Evolutionary conservation across 2,797 vertebrate genomes (phyloP), one percentile per base, ranked within the genome.

Genomic region (Phrynocephalus forsythii): DNA sequence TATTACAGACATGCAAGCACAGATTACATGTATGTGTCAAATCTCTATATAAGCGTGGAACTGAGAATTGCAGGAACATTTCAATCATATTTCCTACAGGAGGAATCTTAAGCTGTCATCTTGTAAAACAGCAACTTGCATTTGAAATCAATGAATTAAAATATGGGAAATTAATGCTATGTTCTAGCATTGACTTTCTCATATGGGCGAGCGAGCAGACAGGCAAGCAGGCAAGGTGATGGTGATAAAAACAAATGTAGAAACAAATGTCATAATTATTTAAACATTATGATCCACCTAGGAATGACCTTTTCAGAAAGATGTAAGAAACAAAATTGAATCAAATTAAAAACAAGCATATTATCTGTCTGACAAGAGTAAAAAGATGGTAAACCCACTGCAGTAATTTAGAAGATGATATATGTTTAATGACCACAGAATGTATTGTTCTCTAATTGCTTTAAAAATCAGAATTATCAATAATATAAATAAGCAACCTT

Each of bases 401-500:
- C 0, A 0, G 80, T 84, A 92, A 91, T 92, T 91, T 92, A 87
- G 90, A 87, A 48, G 90, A 91, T 85, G 48, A 86, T 80, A 90
- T 93, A 91, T 91, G 93, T 92, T 94, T 92, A 93, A 91, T 91
- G 88, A 94, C 92, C 92, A 87, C 72, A 91, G 89, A 93, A 86
- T 87, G 84, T 13, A 87, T 44, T 33, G 15, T 89, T 94, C 93
- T 85, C 92, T 86, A 88, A 67, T 67, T 89, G 67, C 69, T 93
- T 95, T 73, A 91, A 92, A 91, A 94, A 91, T 78, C 33, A 16
- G 73, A 88, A 91, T 94, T 44, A 90, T 94, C 94, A 92, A 91
- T 91, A 92, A 95, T 93, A 75, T 82, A 93, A 94, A 94, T 79
- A 63, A 76, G 93, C 84, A 73, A 69, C 83, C 88, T 82, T 85